Conservation (phyloP, 2,797 vertebrate species). For the Aselliscus stoliczkanus region DNA sequence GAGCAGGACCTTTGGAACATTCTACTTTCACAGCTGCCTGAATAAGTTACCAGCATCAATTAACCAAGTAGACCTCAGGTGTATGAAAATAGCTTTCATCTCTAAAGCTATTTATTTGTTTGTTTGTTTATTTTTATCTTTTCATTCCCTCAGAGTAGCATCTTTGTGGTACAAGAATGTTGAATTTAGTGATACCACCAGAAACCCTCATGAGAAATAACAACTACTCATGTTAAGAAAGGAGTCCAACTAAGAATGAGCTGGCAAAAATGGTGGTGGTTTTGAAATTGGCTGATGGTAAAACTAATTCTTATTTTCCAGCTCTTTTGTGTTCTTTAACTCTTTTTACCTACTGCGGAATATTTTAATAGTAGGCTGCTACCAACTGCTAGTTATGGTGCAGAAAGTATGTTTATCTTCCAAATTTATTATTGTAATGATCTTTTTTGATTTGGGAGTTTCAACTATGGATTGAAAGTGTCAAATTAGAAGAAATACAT, state of each 20-base stretch:
- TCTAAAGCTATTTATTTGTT: neutral
- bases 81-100: neutral
- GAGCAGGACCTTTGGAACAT: neutral
- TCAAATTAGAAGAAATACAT: neutral
- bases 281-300: neutral
- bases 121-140: neutral
- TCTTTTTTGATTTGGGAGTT: neutral
- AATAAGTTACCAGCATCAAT: neutral
- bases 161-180: neutral
- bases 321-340: neutral
- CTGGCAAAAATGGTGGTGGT: neutral
- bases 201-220: neutral
- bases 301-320: neutral
- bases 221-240: neutral
- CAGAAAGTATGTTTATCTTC: neutral
- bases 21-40: neutral
- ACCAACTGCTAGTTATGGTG: neutral
- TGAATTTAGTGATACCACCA: neutral
- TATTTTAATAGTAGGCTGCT: neutral
- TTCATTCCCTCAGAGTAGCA: neutral
- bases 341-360: neutral
- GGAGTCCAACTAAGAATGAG: neutral
- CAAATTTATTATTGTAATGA: neutral
- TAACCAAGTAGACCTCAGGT: neutral
- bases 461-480: neutral